Evolutionary conservation across 2,888 invertebrate species (phyloP).

Genomic region (Drosophila longiperda): DNA sequence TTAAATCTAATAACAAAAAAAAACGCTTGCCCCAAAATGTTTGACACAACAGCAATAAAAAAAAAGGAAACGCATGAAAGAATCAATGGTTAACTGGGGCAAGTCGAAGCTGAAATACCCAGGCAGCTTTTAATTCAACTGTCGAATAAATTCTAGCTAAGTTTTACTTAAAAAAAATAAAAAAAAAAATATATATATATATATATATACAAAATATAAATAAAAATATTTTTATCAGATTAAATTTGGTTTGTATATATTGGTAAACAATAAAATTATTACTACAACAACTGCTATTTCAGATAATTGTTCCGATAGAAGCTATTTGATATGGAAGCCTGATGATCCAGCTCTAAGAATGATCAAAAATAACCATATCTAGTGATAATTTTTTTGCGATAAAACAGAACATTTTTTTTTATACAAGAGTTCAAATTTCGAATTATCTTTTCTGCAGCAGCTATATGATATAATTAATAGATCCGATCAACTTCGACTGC

Average conservation of each 20-base stretch:
- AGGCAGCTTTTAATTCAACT: too few relatives aligned
- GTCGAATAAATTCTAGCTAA: background rate
- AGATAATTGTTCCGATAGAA: too few relatives aligned
- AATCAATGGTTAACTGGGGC: background rate
- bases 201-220: too few relatives aligned
- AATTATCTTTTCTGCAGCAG: background rate
- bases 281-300: background rate
- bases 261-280: background rate
- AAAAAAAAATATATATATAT: too few relatives aligned
- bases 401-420: background rate
- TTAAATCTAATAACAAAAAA: conserved; percentile 71
- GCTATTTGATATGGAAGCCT: too few relatives aligned
- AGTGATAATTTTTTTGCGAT: too few relatives aligned
- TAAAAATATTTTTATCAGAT: too few relatives aligned
- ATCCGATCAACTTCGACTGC: background rate
- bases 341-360: background rate
- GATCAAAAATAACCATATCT: too few relatives aligned
- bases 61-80: conserved; percentile 1
- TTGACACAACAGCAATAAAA: conserved; percentile 41
- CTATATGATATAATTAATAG: background rate
- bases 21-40: conserved; percentile 67
- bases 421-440: background rate
- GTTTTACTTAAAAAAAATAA: background rate
- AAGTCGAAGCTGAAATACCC: background rate
- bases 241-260: too few relatives aligned